phyloP scores from a whole-genome alignment of 2,113 vertebrate species.

The Nycticebus coucang region DNA sequence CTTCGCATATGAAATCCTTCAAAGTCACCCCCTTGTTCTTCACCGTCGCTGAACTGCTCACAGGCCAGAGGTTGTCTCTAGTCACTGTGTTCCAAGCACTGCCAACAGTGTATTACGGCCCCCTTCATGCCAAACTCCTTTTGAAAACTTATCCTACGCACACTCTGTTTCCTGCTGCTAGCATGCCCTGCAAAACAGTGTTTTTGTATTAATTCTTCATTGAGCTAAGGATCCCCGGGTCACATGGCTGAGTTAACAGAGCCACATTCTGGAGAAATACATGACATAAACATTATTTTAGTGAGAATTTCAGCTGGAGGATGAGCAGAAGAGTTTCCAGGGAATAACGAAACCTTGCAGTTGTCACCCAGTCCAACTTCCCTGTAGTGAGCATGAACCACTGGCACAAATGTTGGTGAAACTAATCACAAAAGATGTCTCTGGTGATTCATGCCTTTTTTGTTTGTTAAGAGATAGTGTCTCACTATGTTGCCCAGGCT shows the following conservation, averaged over 20 bases:
- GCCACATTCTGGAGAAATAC: not conserved
- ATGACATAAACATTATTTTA: not conserved
- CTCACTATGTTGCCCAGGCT: not conserved
- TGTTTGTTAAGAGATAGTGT: not conserved
- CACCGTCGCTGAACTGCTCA: not conserved
- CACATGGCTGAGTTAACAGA: not conserved
- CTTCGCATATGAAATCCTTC: not conserved
- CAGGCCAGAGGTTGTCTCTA: not conserved
- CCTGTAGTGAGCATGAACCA: not conserved
- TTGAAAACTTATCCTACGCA: not conserved
- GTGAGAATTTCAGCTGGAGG: not conserved
- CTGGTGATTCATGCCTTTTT: not conserved
- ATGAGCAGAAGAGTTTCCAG: not conserved
- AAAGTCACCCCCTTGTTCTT: not conserved
- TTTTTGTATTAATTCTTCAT: not conserved
- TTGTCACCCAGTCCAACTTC: not conserved
- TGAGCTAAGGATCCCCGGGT: not conserved
- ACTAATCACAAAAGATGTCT: not conserved
- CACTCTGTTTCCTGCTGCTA: not conserved
- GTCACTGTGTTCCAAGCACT: not conserved
- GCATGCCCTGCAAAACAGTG: not conserved
- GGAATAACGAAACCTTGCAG: not conserved
- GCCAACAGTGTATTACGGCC: not conserved
- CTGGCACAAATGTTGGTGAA: not conserved
- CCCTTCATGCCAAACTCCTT: not conserved